Percentiles rank a stretch among this genome's conserved stretches.
These are phyloP conservation scores for Teleopsis dalmanni DNA, from an alignment of 1,140 invertebrate species.

Conservation along the genomic window DNA sequence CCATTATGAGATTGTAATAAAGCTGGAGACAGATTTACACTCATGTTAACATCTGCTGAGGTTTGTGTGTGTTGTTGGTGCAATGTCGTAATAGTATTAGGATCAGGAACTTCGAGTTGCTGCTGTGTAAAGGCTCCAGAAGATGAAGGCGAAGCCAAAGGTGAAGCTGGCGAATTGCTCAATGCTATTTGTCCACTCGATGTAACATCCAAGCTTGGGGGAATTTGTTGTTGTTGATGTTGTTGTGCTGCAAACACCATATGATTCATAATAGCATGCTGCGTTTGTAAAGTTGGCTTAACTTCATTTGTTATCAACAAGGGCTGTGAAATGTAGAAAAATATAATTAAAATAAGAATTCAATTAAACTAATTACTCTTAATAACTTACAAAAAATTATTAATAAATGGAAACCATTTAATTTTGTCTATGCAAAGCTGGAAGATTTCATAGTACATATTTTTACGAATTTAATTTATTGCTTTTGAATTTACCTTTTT, in stretches of 20 bases:
- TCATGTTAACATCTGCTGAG: slow-evolving; percentile 16
- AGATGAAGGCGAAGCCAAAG: slow-evolving; percentile 44
- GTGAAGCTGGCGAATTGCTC: slow-evolving; percentile 37
- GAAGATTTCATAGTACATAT: slow-evolving; percentile 32
- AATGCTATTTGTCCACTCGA: slow-evolving; percentile 16
- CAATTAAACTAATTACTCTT: background rate
- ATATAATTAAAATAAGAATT: background rate
- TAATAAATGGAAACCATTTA: slow-evolving; percentile 43
- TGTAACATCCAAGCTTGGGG: slow-evolving; percentile 15
- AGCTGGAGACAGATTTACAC: no score
- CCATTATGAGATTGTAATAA: slow-evolving; percentile 5
- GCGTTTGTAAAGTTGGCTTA: slow-evolving; percentile 11
- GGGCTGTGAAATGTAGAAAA: slow-evolving; percentile 5
- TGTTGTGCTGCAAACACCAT: slow-evolving; percentile 14
- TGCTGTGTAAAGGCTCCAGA: slow-evolving; percentile 41
- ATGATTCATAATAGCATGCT: slow-evolving; percentile 15
- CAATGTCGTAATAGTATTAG: slow-evolving; percentile 3
- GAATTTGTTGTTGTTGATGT: slow-evolving; percentile 33
- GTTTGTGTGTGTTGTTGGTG: slow-evolving; percentile 6
- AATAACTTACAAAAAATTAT: slow-evolving; percentile 22
- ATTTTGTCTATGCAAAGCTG: slow-evolving; percentile 30
- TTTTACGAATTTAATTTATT: slow-evolving; percentile 52
- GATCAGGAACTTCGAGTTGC: slow-evolving; percentile 30
- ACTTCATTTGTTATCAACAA: slow-evolving; percentile 14
- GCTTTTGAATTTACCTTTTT: slow-evolving; percentile 71